These are phyloP conservation scores for Gymnosoma rotundatum DNA, from an alignment of 2,888 invertebrate species.

Conservation along the genomic window DNA sequence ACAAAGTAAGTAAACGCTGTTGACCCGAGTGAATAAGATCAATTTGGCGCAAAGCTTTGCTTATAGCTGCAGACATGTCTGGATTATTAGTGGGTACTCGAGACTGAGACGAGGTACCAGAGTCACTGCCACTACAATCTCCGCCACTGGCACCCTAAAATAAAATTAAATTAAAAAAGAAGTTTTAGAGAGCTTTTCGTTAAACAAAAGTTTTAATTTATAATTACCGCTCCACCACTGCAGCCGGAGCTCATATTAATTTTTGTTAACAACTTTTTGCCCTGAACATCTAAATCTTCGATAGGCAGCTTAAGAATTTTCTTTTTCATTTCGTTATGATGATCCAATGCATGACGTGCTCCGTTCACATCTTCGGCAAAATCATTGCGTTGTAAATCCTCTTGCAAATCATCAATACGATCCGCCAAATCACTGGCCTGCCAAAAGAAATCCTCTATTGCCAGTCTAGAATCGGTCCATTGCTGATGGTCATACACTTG, in stretches of 20 bases:
- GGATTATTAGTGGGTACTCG: constrained; percentile 79
- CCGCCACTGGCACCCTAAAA: constrained; percentile 72
- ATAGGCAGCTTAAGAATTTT: constrained; percentile 96
- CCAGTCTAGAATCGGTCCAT: constrained; percentile 97
- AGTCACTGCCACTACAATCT: constrained; percentile 83
- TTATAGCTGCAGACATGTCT: constrained; percentile 84
- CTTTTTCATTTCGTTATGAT: constrained; percentile 96
- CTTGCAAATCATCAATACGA: constrained; percentile 95
- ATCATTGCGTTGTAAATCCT: constrained; percentile 95
- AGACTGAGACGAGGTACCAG: constrained; percentile 81
- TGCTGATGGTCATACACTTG: constrained; percentile 97
- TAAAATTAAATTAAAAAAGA: neutral
- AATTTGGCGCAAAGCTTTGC: constrained; percentile 90
- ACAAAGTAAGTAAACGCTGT: constrained; percentile 94
- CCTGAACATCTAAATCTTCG: constrained; percentile 95
- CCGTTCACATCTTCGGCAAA: constrained; percentile 97
- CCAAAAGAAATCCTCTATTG: constrained; percentile 97
- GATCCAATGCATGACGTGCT: constrained; percentile 95
- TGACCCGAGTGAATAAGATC: constrained; percentile 94
- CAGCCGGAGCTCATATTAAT: constrained; percentile 76
- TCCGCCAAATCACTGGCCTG: constrained; percentile 96
- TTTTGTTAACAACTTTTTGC: constrained; percentile 85
- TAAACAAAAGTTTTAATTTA: neutral
- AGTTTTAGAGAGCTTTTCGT: neutral
- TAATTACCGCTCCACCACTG: constrained; percentile 69